Percentiles rank a stretch among this genome's conserved stretches.
Conservation (phyloP, 2,797 vertebrate genomes). For the Acrossocheilus fasciatus region DNA sequence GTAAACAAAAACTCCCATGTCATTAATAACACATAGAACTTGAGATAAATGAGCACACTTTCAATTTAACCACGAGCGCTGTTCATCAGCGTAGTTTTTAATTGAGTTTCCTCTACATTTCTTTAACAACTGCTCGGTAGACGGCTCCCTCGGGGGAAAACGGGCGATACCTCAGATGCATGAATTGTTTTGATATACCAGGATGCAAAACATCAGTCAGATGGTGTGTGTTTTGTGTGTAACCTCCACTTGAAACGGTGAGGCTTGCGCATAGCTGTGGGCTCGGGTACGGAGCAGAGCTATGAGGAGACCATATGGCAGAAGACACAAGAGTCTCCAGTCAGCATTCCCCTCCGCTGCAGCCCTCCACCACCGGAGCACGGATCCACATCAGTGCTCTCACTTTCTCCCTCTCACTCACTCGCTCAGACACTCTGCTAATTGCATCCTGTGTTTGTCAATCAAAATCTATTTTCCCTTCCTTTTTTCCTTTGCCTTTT, state of each 20-base stretch:
- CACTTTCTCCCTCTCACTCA: slow-evolving; percentile 64
- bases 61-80: slow-evolving; percentile 23
- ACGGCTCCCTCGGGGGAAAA: slow-evolving; percentile 15
- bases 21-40: slow-evolving; percentile 54
- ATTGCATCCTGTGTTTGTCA: slow-evolving; percentile 98
- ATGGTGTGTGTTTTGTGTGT: slow-evolving; percentile 41
- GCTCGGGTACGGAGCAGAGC: slow-evolving; percentile 66
- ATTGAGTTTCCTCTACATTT: slow-evolving; percentile 44
- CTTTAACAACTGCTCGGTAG: slow-evolving; percentile 28
- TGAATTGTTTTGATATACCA: slow-evolving; percentile 54
- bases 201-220: slow-evolving; percentile 52
- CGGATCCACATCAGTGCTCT: slow-evolving; percentile 94
- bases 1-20: slow-evolving; percentile 54
- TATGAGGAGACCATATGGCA: slow-evolving; percentile 92
- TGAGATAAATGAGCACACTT: slow-evolving; percentile 53
- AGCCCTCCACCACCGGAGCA: slow-evolving; percentile 91
- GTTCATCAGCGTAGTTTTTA: slow-evolving; percentile 12
- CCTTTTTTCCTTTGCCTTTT: slow-evolving; percentile 49
- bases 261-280: slow-evolving; percentile 45
- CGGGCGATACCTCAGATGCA: slow-evolving; percentile 46
- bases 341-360: slow-evolving; percentile 86
- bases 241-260: slow-evolving; percentile 52
- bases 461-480: slow-evolving; percentile 84
- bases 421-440: slow-evolving; percentile 77
- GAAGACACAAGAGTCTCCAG: slow-evolving; percentile 82